phyloP scores from a whole-genome alignment of 2,113 vertebrate genomes.

The Monopterus albus region DNA sequence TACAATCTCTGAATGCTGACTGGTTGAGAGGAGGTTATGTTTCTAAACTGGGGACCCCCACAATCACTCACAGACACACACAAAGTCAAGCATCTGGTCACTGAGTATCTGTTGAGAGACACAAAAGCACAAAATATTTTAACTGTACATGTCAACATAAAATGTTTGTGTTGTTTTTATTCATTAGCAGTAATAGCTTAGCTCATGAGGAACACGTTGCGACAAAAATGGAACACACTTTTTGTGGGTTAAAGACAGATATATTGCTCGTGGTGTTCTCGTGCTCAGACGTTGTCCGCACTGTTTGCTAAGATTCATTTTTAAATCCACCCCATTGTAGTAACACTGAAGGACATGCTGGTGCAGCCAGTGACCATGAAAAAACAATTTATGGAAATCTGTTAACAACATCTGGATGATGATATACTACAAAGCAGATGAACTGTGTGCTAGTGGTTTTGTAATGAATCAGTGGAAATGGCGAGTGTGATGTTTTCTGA shows the following conservation, averaged over 20 bases:
- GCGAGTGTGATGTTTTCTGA: conserved; percentile 1
- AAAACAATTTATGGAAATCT: background rate
- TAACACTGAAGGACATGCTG: too few species aligned
- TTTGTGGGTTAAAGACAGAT: too few species aligned
- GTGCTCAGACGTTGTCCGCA: too few species aligned
- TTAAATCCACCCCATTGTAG: too few species aligned
- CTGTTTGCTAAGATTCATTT: too few species aligned
- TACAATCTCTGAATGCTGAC: conserved; percentile 65
- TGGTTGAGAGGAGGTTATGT: conserved; percentile 34
- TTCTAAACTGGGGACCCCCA: conserved; percentile 43
- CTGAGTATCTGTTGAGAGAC: conserved; percentile 58
- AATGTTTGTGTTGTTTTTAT: too few species aligned
- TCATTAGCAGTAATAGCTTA: too few species aligned
- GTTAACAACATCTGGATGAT: conserved; percentile 1
- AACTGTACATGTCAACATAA: too few species aligned
- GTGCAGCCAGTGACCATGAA: too few species aligned
- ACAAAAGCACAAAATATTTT: conserved; percentile 43
- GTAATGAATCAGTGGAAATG: background rate
- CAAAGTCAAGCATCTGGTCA: conserved; percentile 26
- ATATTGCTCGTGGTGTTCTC: too few species aligned
- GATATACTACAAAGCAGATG: conserved; percentile 1
- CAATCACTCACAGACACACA: conserved; percentile 23
- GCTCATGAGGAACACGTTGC: too few species aligned
- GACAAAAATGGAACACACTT: too few species aligned
- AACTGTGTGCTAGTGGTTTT: conserved; percentile 15